phyloP scores from a whole-genome alignment of 2,797 vertebrate genomes.

The Corythornis leucogaster region DNA sequence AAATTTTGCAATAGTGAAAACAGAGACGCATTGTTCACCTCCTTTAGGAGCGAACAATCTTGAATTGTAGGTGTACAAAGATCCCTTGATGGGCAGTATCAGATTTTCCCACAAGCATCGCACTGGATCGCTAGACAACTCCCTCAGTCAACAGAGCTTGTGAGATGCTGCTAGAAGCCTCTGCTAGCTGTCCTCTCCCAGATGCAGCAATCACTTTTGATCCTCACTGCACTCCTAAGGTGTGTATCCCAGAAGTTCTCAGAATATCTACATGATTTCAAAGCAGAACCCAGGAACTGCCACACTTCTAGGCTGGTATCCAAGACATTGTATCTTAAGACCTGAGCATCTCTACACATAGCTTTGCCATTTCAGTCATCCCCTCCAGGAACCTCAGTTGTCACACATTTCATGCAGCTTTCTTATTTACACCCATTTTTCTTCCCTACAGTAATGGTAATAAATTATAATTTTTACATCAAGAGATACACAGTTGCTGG shows the following conservation, averaged over 20 bases:
- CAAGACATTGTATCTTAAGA: not conserved
- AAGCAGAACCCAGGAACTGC: not conserved
- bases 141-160: not conserved
- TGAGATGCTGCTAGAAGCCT: not conserved
- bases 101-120: no score
- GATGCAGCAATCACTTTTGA: not conserved
- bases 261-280: not conserved
- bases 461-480: not conserved
- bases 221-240: not conserved
- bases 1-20: no score
- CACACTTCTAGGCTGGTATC: not conserved
- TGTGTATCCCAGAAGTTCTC: not conserved
- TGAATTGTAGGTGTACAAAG: no score
- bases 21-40: no score
- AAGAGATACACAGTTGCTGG: not conserved
- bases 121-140: no score
- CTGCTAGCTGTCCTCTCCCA: not conserved
- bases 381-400: not conserved
- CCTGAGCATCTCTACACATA: not conserved
- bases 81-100: no score
- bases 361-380: not conserved
- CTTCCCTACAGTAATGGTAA: not conserved
- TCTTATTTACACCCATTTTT: not conserved
- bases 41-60: no score
- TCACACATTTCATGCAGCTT: not conserved